Percentiles rank a stretch among this genome's conserved stretches.
phyloP scores from a whole-genome alignment of 2,797 vertebrate genomes.

The Apodemus agrarius region DNA sequence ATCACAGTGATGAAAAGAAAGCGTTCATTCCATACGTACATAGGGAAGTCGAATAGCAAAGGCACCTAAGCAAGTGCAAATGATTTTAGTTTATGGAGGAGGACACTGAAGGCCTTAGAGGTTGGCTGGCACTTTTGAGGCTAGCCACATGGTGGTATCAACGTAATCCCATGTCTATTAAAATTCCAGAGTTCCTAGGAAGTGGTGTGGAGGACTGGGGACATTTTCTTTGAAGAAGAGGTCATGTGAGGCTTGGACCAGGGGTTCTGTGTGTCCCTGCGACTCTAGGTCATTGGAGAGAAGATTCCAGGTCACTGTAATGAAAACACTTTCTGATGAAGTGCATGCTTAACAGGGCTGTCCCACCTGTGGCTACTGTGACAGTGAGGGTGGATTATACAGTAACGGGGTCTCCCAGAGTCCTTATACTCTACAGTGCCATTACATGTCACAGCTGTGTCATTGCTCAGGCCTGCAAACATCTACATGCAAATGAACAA shows the following conservation, averaged over 20 bases:
- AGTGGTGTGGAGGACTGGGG: not conserved
- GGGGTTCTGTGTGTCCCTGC: not conserved
- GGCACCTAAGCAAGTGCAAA: not conserved
- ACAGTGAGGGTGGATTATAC: not conserved
- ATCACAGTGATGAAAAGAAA: not conserved
- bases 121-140: not conserved
- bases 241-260: fast-evolving
- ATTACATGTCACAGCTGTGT: not conserved
- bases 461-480: not conserved
- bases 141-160: not conserved
- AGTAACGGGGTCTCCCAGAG: not conserved
- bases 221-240: not conserved
- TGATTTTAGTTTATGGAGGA: constrained; percentile 16
- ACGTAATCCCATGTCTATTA: not conserved
- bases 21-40: not conserved
- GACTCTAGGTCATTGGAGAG: not conserved
- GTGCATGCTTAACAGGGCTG: not conserved
- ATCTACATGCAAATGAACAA: not conserved
- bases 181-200: not conserved
- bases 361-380: no score
- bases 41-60: not conserved
- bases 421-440: not conserved
- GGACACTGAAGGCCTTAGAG: constrained; percentile 24
- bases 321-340: not conserved
- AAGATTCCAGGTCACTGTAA: not conserved